Evolutionary conservation across 2,888 invertebrate species (phyloP), one percentile per base, ranked within the genome.

Genomic region (Aphelenchoides bicaudatus): DNA sequence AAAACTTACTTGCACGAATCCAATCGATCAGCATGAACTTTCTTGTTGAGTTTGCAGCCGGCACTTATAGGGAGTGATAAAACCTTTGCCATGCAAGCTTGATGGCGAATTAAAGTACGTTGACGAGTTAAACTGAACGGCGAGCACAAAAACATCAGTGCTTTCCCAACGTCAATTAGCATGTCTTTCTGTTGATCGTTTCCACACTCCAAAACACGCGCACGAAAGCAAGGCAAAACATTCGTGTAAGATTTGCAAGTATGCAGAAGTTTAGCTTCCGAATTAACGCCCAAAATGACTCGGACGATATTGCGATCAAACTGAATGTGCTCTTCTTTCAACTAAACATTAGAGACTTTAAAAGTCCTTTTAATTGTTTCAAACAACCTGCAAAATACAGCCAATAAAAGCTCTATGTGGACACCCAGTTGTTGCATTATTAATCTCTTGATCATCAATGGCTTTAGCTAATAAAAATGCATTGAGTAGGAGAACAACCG

Each of bases 191-290:
- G 78, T 46, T 69, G 66, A 3, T 71, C 71, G 55, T 73, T 69
- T 8, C 78, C 78, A 63, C 78, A 78, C n/a, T 68, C 71, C 2
- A 61, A 52, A 19, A 78, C 66, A 30, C 66, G 66, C 25, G 71
- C 72, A 16, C 73, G 70, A 49, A 78, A 78, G 58, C 78, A 78
- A 16, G 78, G 78, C 51, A 78, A 56, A 19, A 67, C 71, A 1
- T 68, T 65, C 0, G 66, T 65, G 58, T 78, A 78, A 1, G 71
- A 73, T 52, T 75, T 74, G 72, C 76, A 76, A 23, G 75, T 75
- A 39, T 73, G 71, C 6, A 72, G 52, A n/a, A 76, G 61, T 34
- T 70, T 63, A 2, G 76, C 75, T 64, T 75, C 73, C 2, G 72
- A 72, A 16, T 66, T 71, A 39, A 77, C 68, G 28, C 63, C 64